phyloP scores from a whole-genome alignment of 2,888 invertebrate genomes.

The Anthophora plumipes region DNA sequence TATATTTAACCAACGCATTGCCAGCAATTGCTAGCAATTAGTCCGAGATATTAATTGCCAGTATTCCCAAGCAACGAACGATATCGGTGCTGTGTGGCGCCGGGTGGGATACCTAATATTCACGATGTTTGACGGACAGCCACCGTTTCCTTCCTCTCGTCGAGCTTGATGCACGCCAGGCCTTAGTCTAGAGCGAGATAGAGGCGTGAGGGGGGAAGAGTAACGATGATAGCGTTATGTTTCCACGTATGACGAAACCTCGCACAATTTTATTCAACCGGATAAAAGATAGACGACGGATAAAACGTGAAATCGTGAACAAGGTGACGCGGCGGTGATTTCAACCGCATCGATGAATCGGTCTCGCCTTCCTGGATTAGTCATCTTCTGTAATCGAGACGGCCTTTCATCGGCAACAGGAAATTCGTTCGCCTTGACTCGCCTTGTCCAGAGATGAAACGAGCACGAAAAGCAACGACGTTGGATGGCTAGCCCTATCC shows the following conservation, averaged over 20 bases:
- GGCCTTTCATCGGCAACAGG: slow-evolving; percentile 45
- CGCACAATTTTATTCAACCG: neutral
- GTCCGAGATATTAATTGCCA: slow-evolving; percentile 22
- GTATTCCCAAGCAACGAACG: slow-evolving; percentile 4
- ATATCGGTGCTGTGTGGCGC: no score
- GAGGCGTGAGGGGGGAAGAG: no score
- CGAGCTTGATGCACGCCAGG: no score
- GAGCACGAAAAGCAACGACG: slow-evolving; percentile 33
- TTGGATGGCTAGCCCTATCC: no score
- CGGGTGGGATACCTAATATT: slow-evolving; percentile 19
- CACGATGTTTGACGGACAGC: slow-evolving; percentile 35
- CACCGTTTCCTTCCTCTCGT: slow-evolving; percentile 8
- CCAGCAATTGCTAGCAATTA: slow-evolving; percentile 31
- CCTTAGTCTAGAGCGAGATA: no score
- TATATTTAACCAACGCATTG: neutral
- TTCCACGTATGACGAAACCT: neutral
- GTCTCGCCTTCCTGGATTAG: slow-evolving; percentile 50
- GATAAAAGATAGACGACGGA: neutral
- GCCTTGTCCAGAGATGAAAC: slow-evolving; percentile 18
- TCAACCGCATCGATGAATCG: slow-evolving; percentile 43
- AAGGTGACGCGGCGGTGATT: slow-evolving; percentile 8
- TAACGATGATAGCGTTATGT: neutral
- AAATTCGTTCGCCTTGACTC: slow-evolving; percentile 49
- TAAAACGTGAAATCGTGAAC: neutral
- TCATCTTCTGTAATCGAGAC: slow-evolving; percentile 50